phyloP scores from a whole-genome alignment of 2,888 invertebrate species.

The Galerucella calmariensis region DNA sequence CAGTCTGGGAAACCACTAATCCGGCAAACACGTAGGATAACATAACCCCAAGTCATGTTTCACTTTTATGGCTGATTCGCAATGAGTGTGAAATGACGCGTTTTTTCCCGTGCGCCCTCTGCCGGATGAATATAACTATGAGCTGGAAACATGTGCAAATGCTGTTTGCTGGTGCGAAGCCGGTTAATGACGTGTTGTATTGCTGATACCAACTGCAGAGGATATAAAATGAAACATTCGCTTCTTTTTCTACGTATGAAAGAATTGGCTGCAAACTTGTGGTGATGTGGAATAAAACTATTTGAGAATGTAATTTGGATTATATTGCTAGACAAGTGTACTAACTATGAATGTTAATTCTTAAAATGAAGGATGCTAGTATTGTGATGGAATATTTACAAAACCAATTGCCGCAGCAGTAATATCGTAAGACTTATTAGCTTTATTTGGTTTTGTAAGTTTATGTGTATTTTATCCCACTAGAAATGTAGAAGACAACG shows the following conservation, averaged over 20 bases:
- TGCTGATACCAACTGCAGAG: conserved; percentile 31
- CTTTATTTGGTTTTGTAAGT: no score
- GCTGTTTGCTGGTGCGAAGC: conserved; percentile 31
- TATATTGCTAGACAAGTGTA: not conserved
- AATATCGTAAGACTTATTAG: no score
- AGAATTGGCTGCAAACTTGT: not conserved
- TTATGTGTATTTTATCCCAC: no score
- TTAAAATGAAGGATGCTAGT: not conserved
- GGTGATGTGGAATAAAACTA: not conserved
- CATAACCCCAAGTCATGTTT: conserved; percentile 35
- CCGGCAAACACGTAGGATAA: conserved; percentile 33
- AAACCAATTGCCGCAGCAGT: no score
- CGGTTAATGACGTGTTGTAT: conserved; percentile 34
- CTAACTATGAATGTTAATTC: not conserved
- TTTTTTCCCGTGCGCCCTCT: conserved; percentile 25
- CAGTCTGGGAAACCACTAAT: conserved; percentile 30
- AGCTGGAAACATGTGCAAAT: conserved; percentile 35
- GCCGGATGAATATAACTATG: conserved; percentile 12
- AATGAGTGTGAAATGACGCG: conserved; percentile 37
- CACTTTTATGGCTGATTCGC: conserved; percentile 36
- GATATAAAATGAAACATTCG: conserved; percentile 20
- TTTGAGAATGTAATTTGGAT: not conserved
- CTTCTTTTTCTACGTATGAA: conserved; percentile 1
- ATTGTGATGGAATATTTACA: not conserved
- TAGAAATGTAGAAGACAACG: no score